Conservation (phyloP, 2,888 invertebrate species). For the Drosophila tripunctata region DNA sequence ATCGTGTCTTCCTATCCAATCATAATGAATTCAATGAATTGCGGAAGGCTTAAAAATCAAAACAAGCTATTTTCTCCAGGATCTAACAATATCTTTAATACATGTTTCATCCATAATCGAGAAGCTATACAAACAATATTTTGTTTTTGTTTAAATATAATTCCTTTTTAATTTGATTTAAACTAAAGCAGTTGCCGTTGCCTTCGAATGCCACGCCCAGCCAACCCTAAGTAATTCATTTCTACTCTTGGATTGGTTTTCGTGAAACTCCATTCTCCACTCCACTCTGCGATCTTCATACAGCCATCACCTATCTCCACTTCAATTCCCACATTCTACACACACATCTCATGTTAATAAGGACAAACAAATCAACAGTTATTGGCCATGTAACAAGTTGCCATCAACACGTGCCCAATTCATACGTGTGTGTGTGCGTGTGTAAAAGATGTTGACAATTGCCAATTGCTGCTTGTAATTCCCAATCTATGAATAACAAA, state of each 20-base stretch:
- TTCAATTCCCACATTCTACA: neutral
- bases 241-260: neutral
- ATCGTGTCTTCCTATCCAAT: too few relatives aligned
- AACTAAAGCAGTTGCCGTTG: neutral
- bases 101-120: too few relatives aligned
- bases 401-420: conserved; percentile 58
- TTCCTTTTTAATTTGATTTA: neutral
- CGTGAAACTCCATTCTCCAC: neutral
- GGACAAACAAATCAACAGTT: conserved; percentile 46
- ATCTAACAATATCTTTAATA: too few relatives aligned
- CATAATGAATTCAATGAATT: too few relatives aligned
- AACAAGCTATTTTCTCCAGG: too few relatives aligned
- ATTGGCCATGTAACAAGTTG: conserved; percentile 63
- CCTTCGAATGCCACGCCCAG: neutral
- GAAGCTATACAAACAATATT: too few relatives aligned
- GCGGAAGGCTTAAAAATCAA: too few relatives aligned
- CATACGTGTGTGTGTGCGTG: conserved; percentile 24
- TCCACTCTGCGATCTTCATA: neutral
- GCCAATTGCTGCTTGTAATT: conserved; percentile 76
- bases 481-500: conserved; percentile 80
- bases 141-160: too few relatives aligned
- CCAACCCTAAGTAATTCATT: neutral
- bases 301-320: accelerated
- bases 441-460: conserved; percentile 69
- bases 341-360: conserved; percentile 15